These are phyloP conservation scores for Brachypalpus laphriformis DNA, from an alignment of 2,888 invertebrate species.

Conservation along the genomic window DNA sequence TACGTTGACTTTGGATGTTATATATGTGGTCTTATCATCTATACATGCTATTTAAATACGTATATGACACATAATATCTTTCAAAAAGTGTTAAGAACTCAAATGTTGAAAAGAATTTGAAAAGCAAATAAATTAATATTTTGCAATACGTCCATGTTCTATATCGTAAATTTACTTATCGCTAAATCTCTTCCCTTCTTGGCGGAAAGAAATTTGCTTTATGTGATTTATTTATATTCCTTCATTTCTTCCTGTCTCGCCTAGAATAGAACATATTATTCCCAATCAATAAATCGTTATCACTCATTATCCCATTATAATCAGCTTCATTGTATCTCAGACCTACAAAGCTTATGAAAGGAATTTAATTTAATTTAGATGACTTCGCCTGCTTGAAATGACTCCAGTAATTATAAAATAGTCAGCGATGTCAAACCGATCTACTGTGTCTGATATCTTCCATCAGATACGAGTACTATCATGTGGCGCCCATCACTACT, in stretches of 20 bases:
- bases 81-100: too few relatives aligned
- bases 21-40: too few relatives aligned
- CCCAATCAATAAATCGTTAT: conserved; percentile 24
- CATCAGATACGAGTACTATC: conserved; percentile 56
- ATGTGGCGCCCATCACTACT: conserved; percentile 71
- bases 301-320: conserved; percentile 20
- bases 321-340: neutral
- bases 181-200: too few relatives aligned
- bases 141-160: too few relatives aligned
- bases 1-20: too few relatives aligned
- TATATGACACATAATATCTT: too few relatives aligned
- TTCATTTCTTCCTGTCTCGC: neutral
- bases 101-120: too few relatives aligned
- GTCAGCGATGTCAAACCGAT: conserved; percentile 30
- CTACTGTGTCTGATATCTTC: conserved; percentile 42
- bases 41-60: too few relatives aligned
- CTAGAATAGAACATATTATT: neutral
- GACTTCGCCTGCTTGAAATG: conserved; percentile 2
- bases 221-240: conserved; percentile 21
- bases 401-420: conserved; percentile 42
- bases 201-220: conserved; percentile 5
- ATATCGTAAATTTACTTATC: too few relatives aligned
- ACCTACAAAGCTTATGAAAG: neutral
- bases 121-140: too few relatives aligned
- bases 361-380: conserved; percentile 8